These are phyloP conservation scores for Phenganax subtilis DNA, from an alignment of 92 coral and sea anemone species.

Conservation along the genomic window DNA sequence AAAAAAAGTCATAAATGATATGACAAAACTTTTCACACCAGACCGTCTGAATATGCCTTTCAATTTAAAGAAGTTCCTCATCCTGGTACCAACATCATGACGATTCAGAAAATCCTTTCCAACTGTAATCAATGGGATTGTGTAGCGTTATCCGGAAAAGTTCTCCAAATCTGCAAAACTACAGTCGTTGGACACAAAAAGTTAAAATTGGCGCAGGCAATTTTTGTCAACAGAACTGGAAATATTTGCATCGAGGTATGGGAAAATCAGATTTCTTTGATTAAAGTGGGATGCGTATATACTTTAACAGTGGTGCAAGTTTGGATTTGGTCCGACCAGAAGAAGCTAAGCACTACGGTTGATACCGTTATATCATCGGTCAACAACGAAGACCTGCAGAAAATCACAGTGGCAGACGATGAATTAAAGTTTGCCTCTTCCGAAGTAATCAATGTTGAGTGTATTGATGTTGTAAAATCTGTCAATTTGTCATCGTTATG, in stretches of 20 bases:
- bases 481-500: slow-evolving; percentile 1
- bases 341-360: slow-evolving; percentile 24
- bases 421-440: not conserved
- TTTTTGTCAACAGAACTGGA: not conserved
- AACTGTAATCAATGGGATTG: not conserved
- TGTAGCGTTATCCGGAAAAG: not conserved
- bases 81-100: not conserved
- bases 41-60: slow-evolving; percentile 1
- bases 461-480: not conserved
- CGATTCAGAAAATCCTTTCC: not conserved
- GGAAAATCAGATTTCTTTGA: not conserved
- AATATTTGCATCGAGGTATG: not conserved
- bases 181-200: not conserved
- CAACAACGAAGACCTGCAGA: slow-evolving; percentile 17
- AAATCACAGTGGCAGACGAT: slow-evolving; percentile 5
- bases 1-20: not conserved
- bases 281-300: not conserved
- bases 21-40: slow-evolving; percentile 10
- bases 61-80: not conserved
- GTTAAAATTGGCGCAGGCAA: slow-evolving; percentile 1
- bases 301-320: slow-evolving; percentile 15
- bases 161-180: not conserved
- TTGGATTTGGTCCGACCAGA: slow-evolving; percentile 34
- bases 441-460: not conserved
- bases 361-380: slow-evolving; percentile 4